Conservation (phyloP, 2,113 vertebrate species). For the Psittacula cyanocephala region DNA sequence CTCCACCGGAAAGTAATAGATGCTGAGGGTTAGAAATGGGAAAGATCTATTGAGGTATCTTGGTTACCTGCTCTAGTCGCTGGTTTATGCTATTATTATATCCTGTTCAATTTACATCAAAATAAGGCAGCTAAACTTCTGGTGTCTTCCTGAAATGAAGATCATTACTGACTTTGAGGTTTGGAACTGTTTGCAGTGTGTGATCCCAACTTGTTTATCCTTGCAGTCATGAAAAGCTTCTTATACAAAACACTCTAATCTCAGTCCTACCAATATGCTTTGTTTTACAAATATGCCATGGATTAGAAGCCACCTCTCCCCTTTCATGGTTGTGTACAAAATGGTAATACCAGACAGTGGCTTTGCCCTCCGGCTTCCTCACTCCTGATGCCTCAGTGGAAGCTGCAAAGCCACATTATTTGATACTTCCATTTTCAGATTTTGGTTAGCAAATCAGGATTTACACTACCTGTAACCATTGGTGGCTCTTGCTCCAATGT, state of each 20-base stretch:
- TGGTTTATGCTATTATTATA: background rate
- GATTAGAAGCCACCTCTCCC: background rate
- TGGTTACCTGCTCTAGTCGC: background rate
- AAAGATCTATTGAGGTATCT: background rate
- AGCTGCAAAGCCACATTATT: background rate
- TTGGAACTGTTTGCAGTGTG: background rate
- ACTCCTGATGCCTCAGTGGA: background rate
- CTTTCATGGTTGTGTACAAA: background rate
- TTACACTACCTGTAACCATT: background rate
- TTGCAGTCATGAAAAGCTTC: background rate
- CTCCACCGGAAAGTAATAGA: background rate
- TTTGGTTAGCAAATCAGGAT: background rate
- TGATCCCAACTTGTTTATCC: background rate
- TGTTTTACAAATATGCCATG: background rate
- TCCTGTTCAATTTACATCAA: background rate
- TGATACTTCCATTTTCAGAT: background rate
- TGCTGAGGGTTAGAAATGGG: background rate
- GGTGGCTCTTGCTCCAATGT: background rate
- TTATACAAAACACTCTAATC: background rate
- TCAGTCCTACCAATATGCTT: background rate
- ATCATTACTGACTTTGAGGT: background rate
- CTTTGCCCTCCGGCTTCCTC: background rate
- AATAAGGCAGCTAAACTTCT: background rate
- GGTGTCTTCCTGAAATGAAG: background rate
- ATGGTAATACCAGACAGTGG: background rate